Evolutionary conservation across 2,888 invertebrate species (phyloP), one percentile per base, ranked within the genome.

Genomic region (Xestobium rufovillosum): DNA sequence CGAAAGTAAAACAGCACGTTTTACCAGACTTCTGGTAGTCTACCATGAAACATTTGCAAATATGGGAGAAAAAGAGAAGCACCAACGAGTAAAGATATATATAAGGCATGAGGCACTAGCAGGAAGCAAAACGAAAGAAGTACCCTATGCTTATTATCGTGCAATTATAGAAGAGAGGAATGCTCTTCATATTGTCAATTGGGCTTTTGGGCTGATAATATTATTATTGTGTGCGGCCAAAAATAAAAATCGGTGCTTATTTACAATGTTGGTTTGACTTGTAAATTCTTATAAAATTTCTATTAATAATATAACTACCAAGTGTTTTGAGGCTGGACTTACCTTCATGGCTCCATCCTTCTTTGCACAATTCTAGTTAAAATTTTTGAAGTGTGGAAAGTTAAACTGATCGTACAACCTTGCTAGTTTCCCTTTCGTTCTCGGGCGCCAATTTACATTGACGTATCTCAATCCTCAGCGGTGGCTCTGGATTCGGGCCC

Each of bases 131-230:
- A 29, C 33, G 6, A 29, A 39, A 23, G 38, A 41, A 26, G 38
- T 34, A 17, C 16, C n/a, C n/a, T n/a, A n/a, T n/a, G n/a, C n/a
- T n/a, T n/a, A n/a, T n/a, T n/a, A n/a, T n/a, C n/a, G n/a, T 26
- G 34, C 38, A 39, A 28, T 28, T 26, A 14, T 19, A 23, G 29
- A 29, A 34, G 26, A 30, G 9, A 17, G 44, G 13, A 38, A 48
- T 25, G 30, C 23, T 11, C 30, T 35, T 30, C 29, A 40, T 27
- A 17, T 45, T 11, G 29, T 38, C 14, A 34, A 43, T 14, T 49
- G 49, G 47, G 27, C 39, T 15, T 45, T 41, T 39, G 37, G 39
- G n/a, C n/a, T n/a, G n/a, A n/a, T n/a, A n/a, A n/a, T n/a, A n/a
- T n/a, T n/a, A n/a, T n/a, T n/a, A n/a, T n/a, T n/a, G 30, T 42